Evolutionary conservation across 2,113 vertebrate genomes (phyloP).

Genomic region (Ursus arctos): DNA sequence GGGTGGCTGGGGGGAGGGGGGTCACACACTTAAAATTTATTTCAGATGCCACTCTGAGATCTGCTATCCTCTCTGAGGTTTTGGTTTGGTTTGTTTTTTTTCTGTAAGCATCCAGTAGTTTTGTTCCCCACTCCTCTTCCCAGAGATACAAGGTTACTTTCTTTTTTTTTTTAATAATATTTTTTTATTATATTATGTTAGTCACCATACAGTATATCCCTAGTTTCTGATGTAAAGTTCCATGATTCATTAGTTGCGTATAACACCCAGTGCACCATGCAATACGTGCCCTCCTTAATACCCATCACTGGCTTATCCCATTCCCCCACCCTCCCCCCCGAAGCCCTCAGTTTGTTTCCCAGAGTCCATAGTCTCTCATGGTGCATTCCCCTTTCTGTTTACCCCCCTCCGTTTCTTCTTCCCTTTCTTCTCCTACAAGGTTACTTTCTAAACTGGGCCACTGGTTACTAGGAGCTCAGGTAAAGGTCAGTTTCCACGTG

Average conservation of each 20-base stretch:
- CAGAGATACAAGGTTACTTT: neutral
- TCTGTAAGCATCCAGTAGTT: neutral
- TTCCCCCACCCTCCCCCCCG: no score
- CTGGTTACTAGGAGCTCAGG: neutral
- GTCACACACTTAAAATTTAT: neutral
- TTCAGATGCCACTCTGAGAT: neutral
- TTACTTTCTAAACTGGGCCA: neutral
- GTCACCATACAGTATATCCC: no score
- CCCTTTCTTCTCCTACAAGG: neutral
- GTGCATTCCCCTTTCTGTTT: no score
- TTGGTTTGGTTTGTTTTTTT: neutral
- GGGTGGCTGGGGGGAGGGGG: rapidly evolving
- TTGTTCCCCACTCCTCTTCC: neutral
- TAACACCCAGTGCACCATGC: no score
- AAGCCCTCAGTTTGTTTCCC: no score
- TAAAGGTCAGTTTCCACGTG: neutral
- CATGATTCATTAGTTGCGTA: no score
- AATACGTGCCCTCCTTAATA: no score
- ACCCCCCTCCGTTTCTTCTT: no score
- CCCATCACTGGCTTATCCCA: no score
- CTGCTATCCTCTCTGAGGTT: neutral
- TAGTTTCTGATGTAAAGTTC: no score
- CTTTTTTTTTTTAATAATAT: neutral
- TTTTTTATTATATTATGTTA: no score
- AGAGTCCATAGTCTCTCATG: no score